Evolutionary conservation across 2,888 invertebrate genomes (phyloP), one percentile per base, ranked within the genome.

Genomic region (Cheilosia scutellata): DNA sequence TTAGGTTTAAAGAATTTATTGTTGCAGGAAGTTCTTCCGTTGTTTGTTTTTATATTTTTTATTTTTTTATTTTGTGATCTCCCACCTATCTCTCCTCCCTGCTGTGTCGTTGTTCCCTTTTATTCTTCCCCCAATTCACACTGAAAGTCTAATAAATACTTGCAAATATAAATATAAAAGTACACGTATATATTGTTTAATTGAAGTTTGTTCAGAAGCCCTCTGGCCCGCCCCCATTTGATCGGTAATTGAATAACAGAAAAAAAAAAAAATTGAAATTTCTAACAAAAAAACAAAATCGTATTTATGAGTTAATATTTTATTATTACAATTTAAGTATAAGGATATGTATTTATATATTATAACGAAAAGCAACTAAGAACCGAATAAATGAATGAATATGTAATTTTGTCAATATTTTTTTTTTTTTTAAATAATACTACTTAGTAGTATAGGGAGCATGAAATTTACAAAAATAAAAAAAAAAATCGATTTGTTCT

Each of bases 261-360:
- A 33, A 65, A 63, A 44, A 31, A 0, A 11, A 55, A 58, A 72
- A 58, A 42, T 25, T 63, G 51, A 53, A 44, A 70, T 68, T 63
- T 78, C 68, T 62, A 60, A 62, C 16, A 47, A 40, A 78, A 33
- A 70, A 71, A 58, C 40, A 72, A 58, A 74, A 70, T 63, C 79
- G 80, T 86, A 86, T 86, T 86, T 86, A 86, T 86, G 84, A 86
- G 84, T 86, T 84, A 86, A 86, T 86, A 86, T 80, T 86, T 86
- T 86, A 86, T 80, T 84, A 80, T 86, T 76, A 86, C 75, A 79
- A 66, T 66, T 58, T 86, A 80, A 79, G 79, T 71, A 65, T 86
- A 86, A 80, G 80, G 51, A 66, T 80, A 86, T 80, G 84, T 86
- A 86, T 86, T 86, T 86, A 86, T 86, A 86, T 80, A 86, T 80